Conservation (phyloP, 1,140 invertebrate species). For the Condylostylus longicornis region DNA sequence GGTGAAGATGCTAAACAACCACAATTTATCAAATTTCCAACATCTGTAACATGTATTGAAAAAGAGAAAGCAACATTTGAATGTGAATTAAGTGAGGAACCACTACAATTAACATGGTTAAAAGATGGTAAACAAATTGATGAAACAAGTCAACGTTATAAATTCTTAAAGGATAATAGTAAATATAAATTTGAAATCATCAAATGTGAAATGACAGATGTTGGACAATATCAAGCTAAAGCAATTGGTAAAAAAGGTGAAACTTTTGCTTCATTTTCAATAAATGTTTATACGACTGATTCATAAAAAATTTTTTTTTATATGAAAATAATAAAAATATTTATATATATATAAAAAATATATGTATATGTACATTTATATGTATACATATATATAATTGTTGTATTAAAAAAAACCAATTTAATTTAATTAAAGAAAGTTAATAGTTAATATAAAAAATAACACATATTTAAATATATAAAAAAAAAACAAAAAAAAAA, state of each 20-base stretch:
- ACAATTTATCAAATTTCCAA: slow-evolving; percentile 76
- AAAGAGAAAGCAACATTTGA: slow-evolving; percentile 63
- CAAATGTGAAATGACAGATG: slow-evolving; percentile 59
- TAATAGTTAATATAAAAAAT: too few species aligned
- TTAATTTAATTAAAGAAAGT: background rate
- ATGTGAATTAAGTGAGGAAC: slow-evolving; percentile 30
- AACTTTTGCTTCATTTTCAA: slow-evolving; percentile 64
- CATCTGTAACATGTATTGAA: slow-evolving; percentile 68
- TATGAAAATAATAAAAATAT: background rate
- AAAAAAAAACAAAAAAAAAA: too few species aligned
- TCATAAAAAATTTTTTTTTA: background rate
- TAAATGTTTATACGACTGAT: slow-evolving; percentile 46
- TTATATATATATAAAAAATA: background rate
- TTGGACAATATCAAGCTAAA: slow-evolving; percentile 78
- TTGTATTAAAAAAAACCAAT: background rate
- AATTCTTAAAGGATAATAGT: slow-evolving; percentile 65
- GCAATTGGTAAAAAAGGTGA: slow-evolving; percentile 74
- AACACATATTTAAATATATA: too few species aligned
- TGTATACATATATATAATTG: background rate
- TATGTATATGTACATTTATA: background rate
- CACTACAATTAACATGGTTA: slow-evolving; percentile 58
- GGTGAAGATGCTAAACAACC: slow-evolving; percentile 72
- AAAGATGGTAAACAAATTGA: slow-evolving; percentile 80
- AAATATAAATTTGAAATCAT: slow-evolving; percentile 61
- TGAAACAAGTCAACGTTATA: slow-evolving; percentile 57